Conservation (phyloP, 2,113 vertebrate species). For the Apteryx mantelli region DNA sequence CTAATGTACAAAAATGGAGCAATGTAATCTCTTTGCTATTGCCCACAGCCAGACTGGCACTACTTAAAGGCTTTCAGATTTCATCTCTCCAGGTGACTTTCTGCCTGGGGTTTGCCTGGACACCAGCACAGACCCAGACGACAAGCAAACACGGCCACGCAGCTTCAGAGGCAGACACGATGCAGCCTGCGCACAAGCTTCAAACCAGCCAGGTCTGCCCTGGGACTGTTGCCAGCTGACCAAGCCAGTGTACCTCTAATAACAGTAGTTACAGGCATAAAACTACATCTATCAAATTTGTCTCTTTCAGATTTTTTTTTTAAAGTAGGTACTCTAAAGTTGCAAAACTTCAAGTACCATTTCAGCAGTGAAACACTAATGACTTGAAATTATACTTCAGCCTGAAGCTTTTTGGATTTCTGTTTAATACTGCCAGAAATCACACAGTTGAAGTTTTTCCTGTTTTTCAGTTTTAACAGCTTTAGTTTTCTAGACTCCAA, state of each 20-base stretch:
- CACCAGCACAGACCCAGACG: not conserved
- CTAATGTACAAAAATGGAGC: not conserved
- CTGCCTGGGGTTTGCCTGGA: not conserved
- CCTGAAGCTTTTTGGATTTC: not conserved
- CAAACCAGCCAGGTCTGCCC: not conserved
- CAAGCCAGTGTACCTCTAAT: fast-evolving
- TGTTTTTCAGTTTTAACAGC: not conserved
- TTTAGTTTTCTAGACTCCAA: not conserved
- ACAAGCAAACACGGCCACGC: not conserved
- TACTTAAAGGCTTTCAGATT: not conserved
- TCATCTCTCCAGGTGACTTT: not conserved
- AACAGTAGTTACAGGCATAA: not conserved
- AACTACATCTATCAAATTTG: not conserved
- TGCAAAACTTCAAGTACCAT: not conserved
- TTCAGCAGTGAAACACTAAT: not conserved
- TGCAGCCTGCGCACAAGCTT: fast-evolving
- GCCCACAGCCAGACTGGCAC: fast-evolving
- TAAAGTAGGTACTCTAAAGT: not conserved
- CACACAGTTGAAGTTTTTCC: not conserved
- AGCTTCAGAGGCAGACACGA: fast-evolving
- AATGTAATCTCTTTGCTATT: not conserved
- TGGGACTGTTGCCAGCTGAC: not conserved
- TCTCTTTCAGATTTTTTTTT: not conserved
- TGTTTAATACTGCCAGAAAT: not conserved
- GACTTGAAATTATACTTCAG: not conserved